Evolutionary conservation across 1,140 invertebrate species (phyloP).

Genomic region (Calephelis nemesis): DNA sequence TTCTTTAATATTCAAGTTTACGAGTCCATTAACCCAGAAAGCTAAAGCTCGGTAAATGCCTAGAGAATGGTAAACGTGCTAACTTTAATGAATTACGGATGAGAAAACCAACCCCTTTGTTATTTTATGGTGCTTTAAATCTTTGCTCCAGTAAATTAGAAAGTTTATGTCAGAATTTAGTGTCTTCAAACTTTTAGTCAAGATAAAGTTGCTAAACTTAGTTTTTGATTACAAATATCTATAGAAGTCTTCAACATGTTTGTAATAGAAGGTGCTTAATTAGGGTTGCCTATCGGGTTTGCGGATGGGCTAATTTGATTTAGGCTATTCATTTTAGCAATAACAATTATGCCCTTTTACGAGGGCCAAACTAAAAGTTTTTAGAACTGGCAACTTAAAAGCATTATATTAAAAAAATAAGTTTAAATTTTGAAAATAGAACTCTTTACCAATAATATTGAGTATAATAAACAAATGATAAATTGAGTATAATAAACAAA

Average conservation of each 20-base stretch:
- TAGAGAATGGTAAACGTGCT: constrained; percentile 53
- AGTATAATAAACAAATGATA: too few relatives aligned
- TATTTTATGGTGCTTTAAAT: constrained; percentile 64
- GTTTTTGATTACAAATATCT: not conserved
- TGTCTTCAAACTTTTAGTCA: not conserved
- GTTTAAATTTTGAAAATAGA: too few relatives aligned
- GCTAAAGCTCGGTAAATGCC: constrained; percentile 50
- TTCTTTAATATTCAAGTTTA: constrained; percentile 45
- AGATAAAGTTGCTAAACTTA: not conserved
- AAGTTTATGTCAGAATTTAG: constrained; percentile 48
- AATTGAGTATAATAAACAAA: too few relatives aligned
- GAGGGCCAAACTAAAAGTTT: too few relatives aligned
- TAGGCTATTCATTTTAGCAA: too few relatives aligned
- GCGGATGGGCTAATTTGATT: too few relatives aligned
- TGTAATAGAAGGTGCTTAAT: too few relatives aligned
- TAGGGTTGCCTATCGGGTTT: too few relatives aligned
- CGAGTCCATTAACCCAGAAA: constrained; percentile 56
- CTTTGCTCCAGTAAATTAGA: constrained; percentile 51
- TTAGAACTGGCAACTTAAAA: too few relatives aligned
- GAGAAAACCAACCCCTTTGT: constrained; percentile 51
- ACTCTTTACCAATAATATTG: too few relatives aligned
- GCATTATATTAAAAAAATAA: too few relatives aligned
- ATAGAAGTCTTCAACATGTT: not conserved
- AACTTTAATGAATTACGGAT: constrained; percentile 73
- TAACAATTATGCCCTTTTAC: too few relatives aligned